Conservation (phyloP, 1,140 invertebrate genomes). For the Pentalonia nigronervosa region DNA sequence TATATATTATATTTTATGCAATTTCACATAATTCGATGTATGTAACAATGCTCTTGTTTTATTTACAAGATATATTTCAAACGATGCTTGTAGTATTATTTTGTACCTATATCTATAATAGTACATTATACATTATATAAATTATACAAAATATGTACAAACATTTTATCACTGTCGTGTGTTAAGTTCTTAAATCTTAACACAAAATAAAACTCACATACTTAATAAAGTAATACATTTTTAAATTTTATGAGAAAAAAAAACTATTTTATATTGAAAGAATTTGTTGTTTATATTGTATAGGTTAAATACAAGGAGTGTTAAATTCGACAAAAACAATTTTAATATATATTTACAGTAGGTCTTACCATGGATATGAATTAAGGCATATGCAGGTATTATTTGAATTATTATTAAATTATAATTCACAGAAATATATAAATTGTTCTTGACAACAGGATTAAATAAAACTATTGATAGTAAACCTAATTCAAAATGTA, state of each 20-base stretch:
- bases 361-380: background rate
- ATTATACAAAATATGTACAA: background rate
- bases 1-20: background rate
- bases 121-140: background rate
- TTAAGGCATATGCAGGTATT: background rate
- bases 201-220: background rate
- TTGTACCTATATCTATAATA: background rate
- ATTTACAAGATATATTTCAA: background rate
- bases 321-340: background rate
- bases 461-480: background rate
- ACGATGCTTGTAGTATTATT: background rate
- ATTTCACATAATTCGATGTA: background rate
- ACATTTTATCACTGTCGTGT: background rate
- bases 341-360: background rate
- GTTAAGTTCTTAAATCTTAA: background rate
- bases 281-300: background rate
- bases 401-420: background rate
- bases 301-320: background rate
- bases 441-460: conserved; percentile 13
- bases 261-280: background rate
- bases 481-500: conserved; percentile 18
- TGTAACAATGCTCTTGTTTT: background rate
- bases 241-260: background rate
- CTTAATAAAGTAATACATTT: too few species aligned
- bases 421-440: background rate